Evolutionary conservation across 2,113 vertebrate genomes (phyloP).

Genomic region (Petaurus breviceps): DNA sequence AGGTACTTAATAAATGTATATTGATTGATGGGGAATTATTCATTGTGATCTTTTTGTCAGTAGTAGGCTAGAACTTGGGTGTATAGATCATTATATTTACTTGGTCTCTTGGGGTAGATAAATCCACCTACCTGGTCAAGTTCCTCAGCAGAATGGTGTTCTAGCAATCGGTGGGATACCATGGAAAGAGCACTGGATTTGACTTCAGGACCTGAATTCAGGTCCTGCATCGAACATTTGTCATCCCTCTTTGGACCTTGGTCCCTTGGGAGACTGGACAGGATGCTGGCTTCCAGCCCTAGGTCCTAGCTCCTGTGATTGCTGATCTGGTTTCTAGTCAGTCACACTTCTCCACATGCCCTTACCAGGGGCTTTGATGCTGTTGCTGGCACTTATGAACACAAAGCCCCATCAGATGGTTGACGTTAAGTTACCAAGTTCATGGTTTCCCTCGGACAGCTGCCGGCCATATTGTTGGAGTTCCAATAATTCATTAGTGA

Average conservation of each 20-base stretch:
- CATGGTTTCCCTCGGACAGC: not conserved
- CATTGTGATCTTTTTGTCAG: not conserved
- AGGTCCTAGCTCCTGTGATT: not conserved
- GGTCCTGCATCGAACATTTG: not conserved
- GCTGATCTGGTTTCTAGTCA: slow-evolving; percentile 12
- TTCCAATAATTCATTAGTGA: slow-evolving; percentile 36
- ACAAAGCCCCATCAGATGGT: slow-evolving; percentile 14
- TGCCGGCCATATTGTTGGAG: slow-evolving; percentile 46
- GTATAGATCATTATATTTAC: not conserved
- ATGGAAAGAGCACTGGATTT: not conserved
- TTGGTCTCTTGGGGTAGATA: not conserved
- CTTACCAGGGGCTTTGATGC: slow-evolving; percentile 65
- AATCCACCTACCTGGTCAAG: slow-evolving; percentile 18
- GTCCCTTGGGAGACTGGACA: not conserved
- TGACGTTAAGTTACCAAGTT: slow-evolving; percentile 28
- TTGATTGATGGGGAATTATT: not conserved
- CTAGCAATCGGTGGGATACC: not conserved
- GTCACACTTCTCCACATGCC: slow-evolving; percentile 7
- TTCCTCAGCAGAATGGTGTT: slow-evolving; percentile 43
- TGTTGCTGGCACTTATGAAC: slow-evolving; percentile 41
- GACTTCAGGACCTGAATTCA: not conserved
- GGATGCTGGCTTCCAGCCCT: not conserved
- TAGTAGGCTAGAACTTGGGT: not conserved
- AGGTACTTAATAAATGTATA: not conserved
- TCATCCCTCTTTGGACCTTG: not conserved